These are phyloP conservation scores for Syngnathus scovelli DNA, from an alignment of 2,113 vertebrate species.

Conservation along the genomic window DNA sequence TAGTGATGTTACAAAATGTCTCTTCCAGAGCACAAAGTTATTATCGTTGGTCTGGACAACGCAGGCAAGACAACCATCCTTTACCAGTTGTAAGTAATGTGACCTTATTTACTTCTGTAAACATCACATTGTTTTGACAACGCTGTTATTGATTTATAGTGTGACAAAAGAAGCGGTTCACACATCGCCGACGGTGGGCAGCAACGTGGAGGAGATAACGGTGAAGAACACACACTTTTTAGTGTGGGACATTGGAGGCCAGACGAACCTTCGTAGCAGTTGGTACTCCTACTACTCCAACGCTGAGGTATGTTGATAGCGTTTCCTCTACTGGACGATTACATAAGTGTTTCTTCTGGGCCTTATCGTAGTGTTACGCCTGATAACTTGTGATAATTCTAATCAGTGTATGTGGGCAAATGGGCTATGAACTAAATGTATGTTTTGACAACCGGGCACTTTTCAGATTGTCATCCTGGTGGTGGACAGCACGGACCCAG, in stretches of 20 bases:
- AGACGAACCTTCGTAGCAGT: constrained; percentile 74
- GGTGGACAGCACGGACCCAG: constrained; percentile 80
- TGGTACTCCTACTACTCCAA: constrained; percentile 79
- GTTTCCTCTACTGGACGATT: not conserved
- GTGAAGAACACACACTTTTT: constrained; percentile 78
- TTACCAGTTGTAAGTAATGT: constrained; percentile 77
- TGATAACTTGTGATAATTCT: not conserved
- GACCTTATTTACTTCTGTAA: not conserved
- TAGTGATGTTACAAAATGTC: not conserved
- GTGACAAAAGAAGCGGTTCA: constrained; percentile 79
- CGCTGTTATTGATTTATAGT: constrained; percentile 42
- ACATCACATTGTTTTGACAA: too few species aligned
- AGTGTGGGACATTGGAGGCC: constrained; percentile 81
- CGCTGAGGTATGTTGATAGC: constrained; percentile 68
- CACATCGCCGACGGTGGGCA: constrained; percentile 78
- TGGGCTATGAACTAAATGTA: not conserved
- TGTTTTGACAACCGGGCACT: not conserved
- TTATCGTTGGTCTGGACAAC: constrained; percentile 81
- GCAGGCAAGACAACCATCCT: constrained; percentile 81
- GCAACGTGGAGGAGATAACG: constrained; percentile 79
- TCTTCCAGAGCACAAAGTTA: constrained; percentile 79
- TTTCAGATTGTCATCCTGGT: constrained; percentile 81
- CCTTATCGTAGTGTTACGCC: not conserved
- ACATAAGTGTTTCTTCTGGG: not conserved
- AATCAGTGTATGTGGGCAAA: not conserved